phyloP scores from a whole-genome alignment of 1,140 invertebrate genomes.

The Listronotus oregonensis region DNA sequence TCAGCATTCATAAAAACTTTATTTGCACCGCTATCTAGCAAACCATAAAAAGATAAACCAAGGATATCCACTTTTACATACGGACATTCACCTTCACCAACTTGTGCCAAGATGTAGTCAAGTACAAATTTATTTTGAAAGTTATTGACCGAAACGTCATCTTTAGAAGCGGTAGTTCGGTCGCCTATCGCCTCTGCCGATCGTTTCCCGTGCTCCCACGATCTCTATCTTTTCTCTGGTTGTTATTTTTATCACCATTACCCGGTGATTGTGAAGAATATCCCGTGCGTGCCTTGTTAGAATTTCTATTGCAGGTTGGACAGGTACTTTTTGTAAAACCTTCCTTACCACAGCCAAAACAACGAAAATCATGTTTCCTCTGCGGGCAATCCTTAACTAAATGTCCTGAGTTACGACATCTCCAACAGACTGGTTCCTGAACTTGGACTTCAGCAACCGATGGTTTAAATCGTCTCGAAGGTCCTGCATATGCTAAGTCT shows the following conservation, averaged over 20 bases:
- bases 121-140: constrained; percentile 5
- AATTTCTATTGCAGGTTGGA: not conserved
- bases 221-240: no score
- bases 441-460: not conserved
- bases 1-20: constrained; percentile 3
- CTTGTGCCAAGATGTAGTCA: constrained; percentile 3
- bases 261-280: no score
- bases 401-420: not conserved
- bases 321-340: not conserved
- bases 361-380: constrained; percentile 5
- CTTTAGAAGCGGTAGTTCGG: not conserved
- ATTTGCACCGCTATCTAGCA: constrained; percentile 3
- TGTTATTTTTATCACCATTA: no score
- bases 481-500: constrained; percentile 2
- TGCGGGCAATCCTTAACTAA: not conserved
- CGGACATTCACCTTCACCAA: not conserved
- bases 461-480: not conserved
- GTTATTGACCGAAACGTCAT: not conserved
- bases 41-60: not conserved
- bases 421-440: not conserved
- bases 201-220: constrained; percentile 2
- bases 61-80: constrained; percentile 2
- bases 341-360: not conserved
- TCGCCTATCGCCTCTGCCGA: not conserved
- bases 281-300: not conserved